A percentile compares a stretch with the other conserved stretches of the same genome.
Evolutionary conservation across 2,888 invertebrate genomes (phyloP).

Genomic region (Endomychus coccineus): DNA sequence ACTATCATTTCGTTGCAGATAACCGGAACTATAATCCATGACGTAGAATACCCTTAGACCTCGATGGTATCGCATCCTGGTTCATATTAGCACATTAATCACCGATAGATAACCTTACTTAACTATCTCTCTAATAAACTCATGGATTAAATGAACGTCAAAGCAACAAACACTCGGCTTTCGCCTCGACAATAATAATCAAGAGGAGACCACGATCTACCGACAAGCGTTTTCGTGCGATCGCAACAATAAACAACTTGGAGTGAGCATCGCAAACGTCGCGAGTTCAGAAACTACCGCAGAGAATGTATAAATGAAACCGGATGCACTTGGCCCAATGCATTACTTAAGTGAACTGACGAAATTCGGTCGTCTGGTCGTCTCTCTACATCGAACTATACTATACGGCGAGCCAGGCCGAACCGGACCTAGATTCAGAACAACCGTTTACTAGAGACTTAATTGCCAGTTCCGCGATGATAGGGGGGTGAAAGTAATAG

Average conservation of each 20-base stretch:
- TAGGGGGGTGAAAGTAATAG: constrained; percentile 22
- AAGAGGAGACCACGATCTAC: no score
- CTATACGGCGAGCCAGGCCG: no score
- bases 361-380: constrained; percentile 2
- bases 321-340: constrained; percentile 14
- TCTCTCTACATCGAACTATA: neutral
- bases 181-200: no score
- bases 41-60: constrained; percentile 19
- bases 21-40: constrained; percentile 20
- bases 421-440: constrained; percentile 27
- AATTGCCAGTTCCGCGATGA: no score
- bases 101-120: neutral
- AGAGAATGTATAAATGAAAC: constrained; percentile 3
- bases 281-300: no score
- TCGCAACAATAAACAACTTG: no score
- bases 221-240: no score
- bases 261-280: no score
- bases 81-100: constrained; percentile 5
- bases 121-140: no score
- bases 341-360: constrained; percentile 4
- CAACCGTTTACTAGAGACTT: no score
- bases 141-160: no score
- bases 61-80: constrained; percentile 10
- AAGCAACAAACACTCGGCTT: no score
- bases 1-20: constrained; percentile 30